Base-by-base conservation (phyloP, 2,888 invertebrate genomes). In the Meta bourneti region DNA sequence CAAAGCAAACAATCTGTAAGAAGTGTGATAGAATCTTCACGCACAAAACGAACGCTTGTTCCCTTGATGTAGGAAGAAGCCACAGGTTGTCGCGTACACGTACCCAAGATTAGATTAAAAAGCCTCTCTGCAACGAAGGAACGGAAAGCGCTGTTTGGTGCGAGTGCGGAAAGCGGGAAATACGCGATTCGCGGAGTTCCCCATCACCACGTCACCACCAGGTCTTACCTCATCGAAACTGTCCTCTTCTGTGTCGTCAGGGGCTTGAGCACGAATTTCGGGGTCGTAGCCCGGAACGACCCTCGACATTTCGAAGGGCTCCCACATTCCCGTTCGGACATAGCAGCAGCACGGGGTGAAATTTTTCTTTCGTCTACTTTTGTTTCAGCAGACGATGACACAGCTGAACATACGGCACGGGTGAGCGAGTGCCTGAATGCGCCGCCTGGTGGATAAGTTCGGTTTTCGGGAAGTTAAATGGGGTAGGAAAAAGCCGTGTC, bases 301-400 rank as follows among this genome's bases (percentile, higher is more conserved):
- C 52, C 51, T 54, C 16, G 84, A 75, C 75, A 89, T 81, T 89
- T 89, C 89, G 77, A 81, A 81, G 49, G 89, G 89, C 49, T 89
- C 89, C 89, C 82, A 89, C 89, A 89, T 89, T 6, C 54, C 74
- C 34, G 11, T n/a, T 51, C 19, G 51, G 2, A 61, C 89, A 89
- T 89, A 13, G 61, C 83, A 51, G 34, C 34, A 34, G 34, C 34
- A 34, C 34, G 34, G 34, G 34, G 34, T 34, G 34, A 34, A 34
- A 34, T 34, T 34, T 34, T 4, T 34, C 34, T 34, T 34, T 34
- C 34, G 34, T 34, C 34, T 1, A 34, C 34, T 34, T 34, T 34
- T 2, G 34, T 34, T 34, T 13, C 52, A 49, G 51, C 49, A n/a
- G 16, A 69, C 11, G 16, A 69, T 69, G 16, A 69, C 11, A 69